A percentile compares a stretch with the other conserved stretches of the same genome.
These are phyloP conservation scores for Chroicocephalus ridibundus DNA, from an alignment of 2,113 vertebrate genomes.

Conservation along the genomic window DNA sequence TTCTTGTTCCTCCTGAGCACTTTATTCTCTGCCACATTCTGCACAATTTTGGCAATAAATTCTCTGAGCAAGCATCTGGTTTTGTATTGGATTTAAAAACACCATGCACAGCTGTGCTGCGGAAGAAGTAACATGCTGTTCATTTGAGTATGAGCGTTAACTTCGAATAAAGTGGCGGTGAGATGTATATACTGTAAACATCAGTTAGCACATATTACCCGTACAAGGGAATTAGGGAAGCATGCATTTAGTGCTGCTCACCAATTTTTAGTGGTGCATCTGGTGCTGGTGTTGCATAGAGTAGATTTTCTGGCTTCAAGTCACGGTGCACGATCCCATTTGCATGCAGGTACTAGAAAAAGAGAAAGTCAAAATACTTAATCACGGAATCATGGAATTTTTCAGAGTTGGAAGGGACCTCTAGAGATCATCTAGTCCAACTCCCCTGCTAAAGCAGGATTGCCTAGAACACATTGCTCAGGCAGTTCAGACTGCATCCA, in stretches of 20 bases:
- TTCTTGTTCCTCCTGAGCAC: not conserved
- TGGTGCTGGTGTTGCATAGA: constrained; percentile 86
- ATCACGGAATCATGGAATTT: too few relatives aligned
- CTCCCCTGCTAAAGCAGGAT: too few relatives aligned
- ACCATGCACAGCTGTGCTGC: not conserved
- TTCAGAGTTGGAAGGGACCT: too few relatives aligned
- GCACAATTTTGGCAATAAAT: not conserved
- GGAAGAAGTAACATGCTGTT: not conserved
- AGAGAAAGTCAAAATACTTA: not conserved
- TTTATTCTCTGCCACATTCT: not conserved
- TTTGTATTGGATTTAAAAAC: not conserved
- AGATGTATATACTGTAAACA: not conserved
- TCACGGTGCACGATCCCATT: constrained; percentile 89
- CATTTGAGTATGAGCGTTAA: not conserved
- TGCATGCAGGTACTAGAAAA: constrained; percentile 84
- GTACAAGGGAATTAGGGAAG: not conserved
- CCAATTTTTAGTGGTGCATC: constrained; percentile 89
- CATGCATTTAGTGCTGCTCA: constrained; percentile 27
- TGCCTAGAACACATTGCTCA: too few relatives aligned
- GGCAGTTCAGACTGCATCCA: too few relatives aligned
- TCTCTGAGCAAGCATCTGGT: not conserved
- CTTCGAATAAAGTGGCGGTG: not conserved
- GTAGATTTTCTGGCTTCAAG: constrained; percentile 87
- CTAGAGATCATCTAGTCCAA: too few relatives aligned
- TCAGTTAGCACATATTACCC: not conserved